Conservation (phyloP, 2,113 vertebrate species). For the Tamias sibiricus region DNA sequence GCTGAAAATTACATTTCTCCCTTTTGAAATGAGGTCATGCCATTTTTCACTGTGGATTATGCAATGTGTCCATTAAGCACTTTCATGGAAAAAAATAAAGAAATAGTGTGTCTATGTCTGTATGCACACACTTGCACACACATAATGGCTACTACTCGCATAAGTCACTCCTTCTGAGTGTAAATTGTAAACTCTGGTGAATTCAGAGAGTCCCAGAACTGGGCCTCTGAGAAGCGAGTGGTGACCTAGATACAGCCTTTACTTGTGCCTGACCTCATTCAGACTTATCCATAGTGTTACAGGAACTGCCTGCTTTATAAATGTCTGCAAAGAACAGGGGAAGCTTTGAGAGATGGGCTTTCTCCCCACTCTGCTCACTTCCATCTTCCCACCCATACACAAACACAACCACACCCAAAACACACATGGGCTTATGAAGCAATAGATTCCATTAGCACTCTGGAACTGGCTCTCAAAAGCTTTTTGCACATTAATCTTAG, state of each 20-base stretch:
- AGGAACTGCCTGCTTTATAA: not conserved
- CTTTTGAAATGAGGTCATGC: not conserved
- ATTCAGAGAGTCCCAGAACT: not conserved
- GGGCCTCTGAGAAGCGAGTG: not conserved
- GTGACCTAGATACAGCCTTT: not conserved
- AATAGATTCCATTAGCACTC: not conserved
- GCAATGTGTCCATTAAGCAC: not conserved
- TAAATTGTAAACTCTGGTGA: not conserved
- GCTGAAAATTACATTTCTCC: conserved; percentile 9
- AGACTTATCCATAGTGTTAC: not conserved
- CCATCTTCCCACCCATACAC: no score
- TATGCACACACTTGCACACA: not conserved
- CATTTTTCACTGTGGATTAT: not conserved
- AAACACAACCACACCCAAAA: not conserved
- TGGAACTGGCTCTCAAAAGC: not conserved
- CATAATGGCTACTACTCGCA: not conserved
- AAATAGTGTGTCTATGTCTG: not conserved
- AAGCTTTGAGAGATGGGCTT: not conserved
- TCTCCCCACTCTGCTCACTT: not conserved
- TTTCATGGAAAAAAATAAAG: not conserved
- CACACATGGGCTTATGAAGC: not conserved
- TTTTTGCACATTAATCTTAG: not conserved
- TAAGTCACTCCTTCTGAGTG: not conserved
- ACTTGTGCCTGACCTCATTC: not conserved
- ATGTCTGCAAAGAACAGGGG: not conserved